Evolutionary conservation across 2,888 invertebrate species (phyloP), one percentile per base, ranked within the genome.

Genomic region (Troides aeacus): DNA sequence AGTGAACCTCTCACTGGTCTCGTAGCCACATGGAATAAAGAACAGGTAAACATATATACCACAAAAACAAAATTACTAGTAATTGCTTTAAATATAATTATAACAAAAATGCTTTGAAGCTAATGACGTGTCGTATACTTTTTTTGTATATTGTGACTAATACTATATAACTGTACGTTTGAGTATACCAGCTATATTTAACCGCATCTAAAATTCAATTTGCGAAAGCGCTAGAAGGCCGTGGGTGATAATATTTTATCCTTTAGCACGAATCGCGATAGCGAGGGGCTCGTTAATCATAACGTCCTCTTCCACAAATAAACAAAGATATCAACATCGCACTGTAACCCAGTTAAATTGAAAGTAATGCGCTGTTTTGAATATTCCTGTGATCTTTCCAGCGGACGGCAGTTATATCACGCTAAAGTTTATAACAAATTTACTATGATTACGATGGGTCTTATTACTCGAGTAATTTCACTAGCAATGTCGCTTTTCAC

Each of bases 121-220:
- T 10, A 39, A 39, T 10, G 7, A 39, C 8, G 10, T 39, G 10
- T 8, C 36, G 5, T 39, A 10, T 39, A 39, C 1, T 39, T 39
- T 36, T 39, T 30, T 2, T 39, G 39, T 39, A 10, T 39, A 1
- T 50, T 18, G 1, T 50, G 17, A 50, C 50, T 50, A 15, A 50
- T 12, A 15, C 5, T 18, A 1, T 50, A 50, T 18, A 2, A 18
- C 12, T 17, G 18, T 50, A 57, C 7, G n/a, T 21, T 6, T 57
- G 7, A 57, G n/a, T 7, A 21, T 4, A 8, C 6, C 4, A 57
- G n/a, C 57, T 7, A 61, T n/a, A 56, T 56, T 23, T 30, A 30
- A 58, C 10, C 17, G 3, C 30, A 62, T 69, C 62, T 69, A 62
- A 66, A 70, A 66, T 70, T 70, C 69, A 70, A 70, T 70, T 70